Percentiles rank a stretch among this genome's conserved stretches.
Evolutionary conservation across 2,888 invertebrate genomes (phyloP).

Genomic region (Malachius bipustulatus): DNA sequence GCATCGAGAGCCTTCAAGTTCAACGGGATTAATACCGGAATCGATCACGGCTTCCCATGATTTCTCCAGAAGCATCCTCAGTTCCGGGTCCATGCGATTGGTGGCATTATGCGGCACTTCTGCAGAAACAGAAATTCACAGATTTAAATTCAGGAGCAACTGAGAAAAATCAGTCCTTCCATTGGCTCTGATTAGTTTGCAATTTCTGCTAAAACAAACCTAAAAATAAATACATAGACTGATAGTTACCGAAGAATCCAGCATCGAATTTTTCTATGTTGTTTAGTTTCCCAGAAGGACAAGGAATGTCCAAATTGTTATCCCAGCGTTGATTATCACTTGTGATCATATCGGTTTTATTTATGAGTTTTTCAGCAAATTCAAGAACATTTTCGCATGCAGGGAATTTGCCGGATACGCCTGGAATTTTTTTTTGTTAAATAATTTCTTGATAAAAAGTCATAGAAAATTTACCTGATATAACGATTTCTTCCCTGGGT

Average conservation of each 20-base stretch:
- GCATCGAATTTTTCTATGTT: constrained; percentile 43
- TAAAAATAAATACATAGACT: not conserved
- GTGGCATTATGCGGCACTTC: constrained; percentile 47
- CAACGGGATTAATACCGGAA: constrained; percentile 54
- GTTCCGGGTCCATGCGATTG: constrained; percentile 43
- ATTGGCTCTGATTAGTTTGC: not conserved
- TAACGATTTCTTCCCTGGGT: too few species aligned
- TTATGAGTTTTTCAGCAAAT: constrained; percentile 56
- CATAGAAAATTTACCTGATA: too few species aligned
- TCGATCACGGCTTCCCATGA: constrained; percentile 49
- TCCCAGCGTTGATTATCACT: constrained; percentile 69
- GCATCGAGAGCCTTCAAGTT: constrained; percentile 57
- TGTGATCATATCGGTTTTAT: constrained; percentile 74
- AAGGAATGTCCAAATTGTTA: constrained; percentile 44
- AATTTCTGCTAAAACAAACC: not conserved
- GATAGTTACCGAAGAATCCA: constrained; percentile 40
- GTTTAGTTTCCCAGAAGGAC: constrained; percentile 54
- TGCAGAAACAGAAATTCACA: constrained; percentile 12
- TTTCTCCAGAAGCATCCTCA: constrained; percentile 47
- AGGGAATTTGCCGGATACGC: constrained; percentile 59
- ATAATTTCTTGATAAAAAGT: too few species aligned
- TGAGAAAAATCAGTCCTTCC: too few species aligned
- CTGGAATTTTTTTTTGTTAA: too few species aligned
- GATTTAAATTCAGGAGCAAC: too few species aligned
- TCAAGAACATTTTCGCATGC: constrained; percentile 62